Base-by-base conservation (phyloP, 2,113 vertebrate species). In the Proteles cristata region DNA sequence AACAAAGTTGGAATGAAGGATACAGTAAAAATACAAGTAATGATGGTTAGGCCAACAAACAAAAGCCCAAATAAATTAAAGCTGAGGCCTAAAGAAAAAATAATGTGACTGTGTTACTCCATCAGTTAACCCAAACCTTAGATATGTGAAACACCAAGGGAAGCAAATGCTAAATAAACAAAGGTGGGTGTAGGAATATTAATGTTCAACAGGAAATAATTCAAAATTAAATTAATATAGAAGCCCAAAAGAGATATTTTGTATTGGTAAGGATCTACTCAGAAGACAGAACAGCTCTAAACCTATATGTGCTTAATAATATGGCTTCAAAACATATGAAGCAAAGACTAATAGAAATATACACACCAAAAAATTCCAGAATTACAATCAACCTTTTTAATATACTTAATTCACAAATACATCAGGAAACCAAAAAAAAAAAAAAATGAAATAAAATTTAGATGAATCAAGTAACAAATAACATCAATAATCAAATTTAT, bases 401-500 rank as follows among this genome's bases (percentile, higher is more conserved):
- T 43, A 50, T 66, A 61, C 0, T 14, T 85, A 61, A 61, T 4
- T 82, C 25, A 84, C 10, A 96, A 69, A 90, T 39, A 28, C 45
- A 50, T 23, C 16, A 84, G 74, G 50, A 65, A 79, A 5, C 3
- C 35, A 65, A 84, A 77, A 35, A 2, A 50, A 85, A 85, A 39
- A 66, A 74, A 86, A 48, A 86, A 69, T 10, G 1, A 84, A 77
- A n/a, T 21, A 74, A 55, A 82, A 83, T 43, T 83, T 50, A 85
- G 33, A 81, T 17, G 31, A 93, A 43, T 93, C 7, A 82, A 82
- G 28, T 69, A 74, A 88, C 1, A 71, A 83, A 65, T n/a, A 76
- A 8, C 31, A 96, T 82, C 16, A 90, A 82, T 35, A 77, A 77
- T 87, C 50, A 94, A 69, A 69, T 65, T 69, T 88, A 88, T 28